phyloP scores from a whole-genome alignment of 1,140 invertebrate genomes.

The Drosophila orosa region DNA sequence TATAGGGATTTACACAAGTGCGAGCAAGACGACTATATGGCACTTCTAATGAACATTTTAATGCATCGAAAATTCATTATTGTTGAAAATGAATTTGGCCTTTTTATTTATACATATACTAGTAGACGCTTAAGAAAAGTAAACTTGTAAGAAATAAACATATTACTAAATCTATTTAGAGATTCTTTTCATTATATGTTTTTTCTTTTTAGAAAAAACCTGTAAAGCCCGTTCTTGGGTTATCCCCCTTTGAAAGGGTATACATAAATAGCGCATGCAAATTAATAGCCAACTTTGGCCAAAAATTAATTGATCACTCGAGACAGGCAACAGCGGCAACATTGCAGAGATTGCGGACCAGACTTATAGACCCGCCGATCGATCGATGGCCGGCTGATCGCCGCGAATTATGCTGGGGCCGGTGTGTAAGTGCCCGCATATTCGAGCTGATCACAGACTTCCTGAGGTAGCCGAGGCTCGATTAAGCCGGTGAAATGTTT shows the following conservation, averaged over 20 bases:
- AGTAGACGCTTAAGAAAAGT: background rate
- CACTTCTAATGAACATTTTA: too few relatives aligned
- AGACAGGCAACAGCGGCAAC: constrained; percentile 51
- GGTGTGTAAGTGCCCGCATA: constrained; percentile 62
- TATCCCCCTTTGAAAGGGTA: constrained; percentile 7
- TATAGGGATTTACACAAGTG: too few relatives aligned
- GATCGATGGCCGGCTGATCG: constrained; percentile 45
- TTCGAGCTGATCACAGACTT: constrained; percentile 53
- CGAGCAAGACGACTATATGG: too few relatives aligned
- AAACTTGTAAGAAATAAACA: too few relatives aligned
- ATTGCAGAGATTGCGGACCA: constrained; percentile 58
- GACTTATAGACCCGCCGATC: constrained; percentile 53
- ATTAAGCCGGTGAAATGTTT: constrained; percentile 62
- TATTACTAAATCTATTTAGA: background rate
- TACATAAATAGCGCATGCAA: constrained; percentile 65
- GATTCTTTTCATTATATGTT: background rate
- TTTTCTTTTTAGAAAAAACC: too few relatives aligned
- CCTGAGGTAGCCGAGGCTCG: constrained; percentile 24
- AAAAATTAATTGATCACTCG: constrained; percentile 80
- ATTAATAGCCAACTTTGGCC: constrained; percentile 75
- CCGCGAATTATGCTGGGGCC: constrained; percentile 55
- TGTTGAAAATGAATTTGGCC: background rate
- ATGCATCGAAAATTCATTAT: too few relatives aligned
- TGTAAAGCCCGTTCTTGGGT: too few relatives aligned
- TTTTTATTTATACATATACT: background rate